Conservation (phyloP, 2,888 invertebrate genomes). For the Luperina nickerlii region DNA sequence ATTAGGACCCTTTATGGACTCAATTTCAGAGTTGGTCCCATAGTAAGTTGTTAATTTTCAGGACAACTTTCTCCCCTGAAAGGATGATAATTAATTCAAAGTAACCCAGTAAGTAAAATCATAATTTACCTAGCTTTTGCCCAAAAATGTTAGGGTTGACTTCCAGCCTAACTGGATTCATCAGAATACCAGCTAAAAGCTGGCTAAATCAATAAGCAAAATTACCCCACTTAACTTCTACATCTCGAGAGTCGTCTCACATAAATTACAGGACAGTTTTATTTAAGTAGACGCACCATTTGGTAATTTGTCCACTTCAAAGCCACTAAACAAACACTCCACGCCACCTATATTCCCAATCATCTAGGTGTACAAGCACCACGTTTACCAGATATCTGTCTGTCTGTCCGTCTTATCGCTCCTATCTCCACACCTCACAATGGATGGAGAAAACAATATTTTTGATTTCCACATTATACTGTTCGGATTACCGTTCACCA, state of each 20-base stretch:
- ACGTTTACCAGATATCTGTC: conserved; percentile 85
- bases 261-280: neutral
- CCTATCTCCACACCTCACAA: conserved; percentile 82
- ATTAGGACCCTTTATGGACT: neutral
- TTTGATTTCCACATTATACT: conserved; percentile 70
- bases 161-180: neutral
- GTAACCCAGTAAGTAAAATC: neutral
- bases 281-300: neutral
- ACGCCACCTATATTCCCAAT: conserved; percentile 70
- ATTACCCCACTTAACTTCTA: neutral
- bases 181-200: neutral
- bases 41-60: neutral
- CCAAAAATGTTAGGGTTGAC: neutral
- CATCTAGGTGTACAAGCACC: conserved; percentile 78
- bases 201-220: neutral
- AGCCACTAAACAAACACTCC: conserved; percentile 57
- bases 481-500: conserved; percentile 65
- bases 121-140: neutral
- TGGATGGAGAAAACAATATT: conserved; percentile 77
- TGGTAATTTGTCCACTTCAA: neutral
- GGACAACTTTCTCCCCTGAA: neutral
- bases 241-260: neutral
- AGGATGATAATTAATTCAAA: neutral
- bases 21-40: neutral
- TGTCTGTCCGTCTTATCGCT: conserved; percentile 84